Conservation (phyloP, 2,888 invertebrate species). For the Glyphotaelius pellucidus region DNA sequence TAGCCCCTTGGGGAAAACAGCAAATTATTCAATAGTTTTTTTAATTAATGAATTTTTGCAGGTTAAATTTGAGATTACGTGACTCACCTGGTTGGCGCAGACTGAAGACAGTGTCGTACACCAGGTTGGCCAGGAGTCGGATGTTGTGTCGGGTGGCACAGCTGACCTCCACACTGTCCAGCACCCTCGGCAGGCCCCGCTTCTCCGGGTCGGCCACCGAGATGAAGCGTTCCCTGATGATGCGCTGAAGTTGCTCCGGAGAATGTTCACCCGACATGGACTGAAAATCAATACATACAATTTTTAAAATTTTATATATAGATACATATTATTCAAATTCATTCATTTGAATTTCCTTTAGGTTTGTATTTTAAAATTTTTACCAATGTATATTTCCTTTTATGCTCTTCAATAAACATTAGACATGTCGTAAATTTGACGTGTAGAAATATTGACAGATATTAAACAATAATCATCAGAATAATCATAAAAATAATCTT, state of each 20-base stretch:
- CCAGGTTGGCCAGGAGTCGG: constrained; percentile 90
- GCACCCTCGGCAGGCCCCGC: constrained; percentile 93
- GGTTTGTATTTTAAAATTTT: too few species aligned
- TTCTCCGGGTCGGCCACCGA: constrained; percentile 97
- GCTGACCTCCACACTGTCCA: constrained; percentile 95
- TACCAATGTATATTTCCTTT: too few species aligned
- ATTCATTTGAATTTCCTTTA: too few species aligned
- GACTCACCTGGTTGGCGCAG: constrained; percentile 88
- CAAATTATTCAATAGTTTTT: background rate
- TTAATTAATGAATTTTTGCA: background rate
- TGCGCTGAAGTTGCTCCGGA: constrained; percentile 91
- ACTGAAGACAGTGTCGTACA: constrained; percentile 96
- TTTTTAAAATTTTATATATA: too few species aligned
- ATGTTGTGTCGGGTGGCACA: constrained; percentile 94
- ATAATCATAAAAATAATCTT: too few species aligned
- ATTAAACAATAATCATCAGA: too few species aligned
- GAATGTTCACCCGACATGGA: constrained; percentile 67
- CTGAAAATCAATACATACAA: background rate
- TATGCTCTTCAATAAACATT: too few species aligned
- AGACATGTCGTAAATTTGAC: too few species aligned
- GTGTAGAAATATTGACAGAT: too few species aligned
- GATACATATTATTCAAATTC: too few species aligned
- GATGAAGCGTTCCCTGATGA: constrained; percentile 92
- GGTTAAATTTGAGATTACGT: background rate
- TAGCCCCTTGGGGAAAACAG: background rate